Evolutionary conservation across 2,797 vertebrate genomes (phyloP).

Genomic region (Eulemur mongoz): DNA sequence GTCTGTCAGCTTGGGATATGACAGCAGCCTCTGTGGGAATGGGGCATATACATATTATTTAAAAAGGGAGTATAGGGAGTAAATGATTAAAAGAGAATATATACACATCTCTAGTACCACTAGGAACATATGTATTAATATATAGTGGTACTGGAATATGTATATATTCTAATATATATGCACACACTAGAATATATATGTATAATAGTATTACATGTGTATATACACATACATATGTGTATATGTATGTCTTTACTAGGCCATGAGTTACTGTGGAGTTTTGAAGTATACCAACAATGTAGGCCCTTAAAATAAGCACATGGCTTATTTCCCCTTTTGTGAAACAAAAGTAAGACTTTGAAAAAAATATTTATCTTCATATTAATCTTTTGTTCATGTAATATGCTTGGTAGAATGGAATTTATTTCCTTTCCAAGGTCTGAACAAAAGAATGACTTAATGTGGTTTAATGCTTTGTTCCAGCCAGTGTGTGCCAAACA

Average conservation of each 20-base stretch:
- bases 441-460: background rate
- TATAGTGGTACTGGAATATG: background rate
- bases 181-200: background rate
- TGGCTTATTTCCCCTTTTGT: background rate
- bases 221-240: background rate
- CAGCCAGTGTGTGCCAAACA: background rate
- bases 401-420: background rate
- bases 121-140: background rate
- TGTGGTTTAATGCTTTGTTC: slow-evolving; percentile 15
- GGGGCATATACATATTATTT: background rate
- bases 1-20: background rate
- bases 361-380: background rate
- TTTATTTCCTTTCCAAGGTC: slow-evolving; percentile 28
- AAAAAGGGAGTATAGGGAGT: background rate
- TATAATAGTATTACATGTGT: too few relatives aligned
- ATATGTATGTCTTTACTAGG: background rate
- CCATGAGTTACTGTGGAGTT: background rate
- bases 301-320: background rate
- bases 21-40: background rate
- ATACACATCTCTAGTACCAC: background rate
- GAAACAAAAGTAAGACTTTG: background rate
- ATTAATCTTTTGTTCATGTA: slow-evolving; percentile 8
- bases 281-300: background rate
- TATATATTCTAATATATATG: background rate
- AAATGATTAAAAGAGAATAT: background rate